Evolutionary conservation across 2,113 vertebrate species (phyloP).

Genomic region (Morone saxatilis): DNA sequence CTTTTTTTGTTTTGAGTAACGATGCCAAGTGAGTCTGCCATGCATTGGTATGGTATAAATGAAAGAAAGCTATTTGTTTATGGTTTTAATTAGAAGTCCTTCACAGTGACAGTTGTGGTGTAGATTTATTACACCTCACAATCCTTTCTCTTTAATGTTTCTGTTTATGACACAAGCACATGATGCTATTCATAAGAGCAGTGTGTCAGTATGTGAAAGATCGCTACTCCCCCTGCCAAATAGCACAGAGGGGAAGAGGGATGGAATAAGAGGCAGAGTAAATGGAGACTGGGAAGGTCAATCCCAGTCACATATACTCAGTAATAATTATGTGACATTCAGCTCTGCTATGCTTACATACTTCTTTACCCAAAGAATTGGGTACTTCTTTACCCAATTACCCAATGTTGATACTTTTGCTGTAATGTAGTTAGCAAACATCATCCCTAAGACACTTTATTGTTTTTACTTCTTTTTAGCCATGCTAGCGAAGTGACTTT

Average conservation of each 20-base stretch:
- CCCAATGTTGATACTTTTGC: neutral
- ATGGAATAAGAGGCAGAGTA: neutral
- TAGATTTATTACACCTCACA: neutral
- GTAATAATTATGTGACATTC: neutral
- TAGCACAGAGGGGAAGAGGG: neutral
- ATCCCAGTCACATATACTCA: neutral
- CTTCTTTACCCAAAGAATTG: too few relatives aligned
- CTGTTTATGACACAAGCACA: conserved; percentile 31
- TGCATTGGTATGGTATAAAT: neutral
- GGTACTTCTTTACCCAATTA: too few relatives aligned
- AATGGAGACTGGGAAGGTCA: conserved; percentile 39
- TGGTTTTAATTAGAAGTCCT: neutral
- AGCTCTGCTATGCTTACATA: neutral
- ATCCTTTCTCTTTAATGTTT: conserved; percentile 2
- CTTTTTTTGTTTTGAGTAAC: too few relatives aligned
- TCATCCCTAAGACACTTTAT: too few relatives aligned
- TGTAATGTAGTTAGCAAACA: neutral
- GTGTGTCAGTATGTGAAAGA: conserved; percentile 75
- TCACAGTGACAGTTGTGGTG: neutral
- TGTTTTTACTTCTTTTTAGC: neutral
- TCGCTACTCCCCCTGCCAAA: conserved; percentile 42
- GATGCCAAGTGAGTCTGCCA: too few relatives aligned
- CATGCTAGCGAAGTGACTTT: neutral
- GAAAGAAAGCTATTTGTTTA: neutral
- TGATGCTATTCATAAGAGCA: conserved; percentile 46